Conservation (phyloP, 2,113 vertebrate species). For the Podilymbus podiceps region DNA sequence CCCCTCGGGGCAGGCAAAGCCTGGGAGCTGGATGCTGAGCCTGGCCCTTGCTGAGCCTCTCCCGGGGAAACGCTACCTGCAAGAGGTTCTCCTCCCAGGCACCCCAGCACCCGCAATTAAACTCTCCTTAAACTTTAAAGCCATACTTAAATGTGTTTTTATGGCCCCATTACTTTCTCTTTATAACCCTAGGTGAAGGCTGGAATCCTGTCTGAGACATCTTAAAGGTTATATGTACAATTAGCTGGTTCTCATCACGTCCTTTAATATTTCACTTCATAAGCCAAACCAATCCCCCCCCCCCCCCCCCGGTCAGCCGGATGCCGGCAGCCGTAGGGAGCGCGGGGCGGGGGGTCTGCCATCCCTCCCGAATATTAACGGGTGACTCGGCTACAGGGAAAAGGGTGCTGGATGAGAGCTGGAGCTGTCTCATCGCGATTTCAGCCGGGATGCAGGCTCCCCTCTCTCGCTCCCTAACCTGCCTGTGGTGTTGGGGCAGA, state of each 20-base stretch:
- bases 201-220: conserved; percentile 62
- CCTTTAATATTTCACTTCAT: conserved; percentile 45
- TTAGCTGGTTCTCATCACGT: conserved; percentile 40
- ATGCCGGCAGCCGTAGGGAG: background rate
- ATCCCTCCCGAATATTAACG: rapidly evolving
- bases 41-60: background rate
- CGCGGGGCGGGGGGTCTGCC: rapidly evolving
- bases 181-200: conserved; percentile 69
- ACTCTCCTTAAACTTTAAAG: conserved; percentile 74
- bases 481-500: conserved; percentile 27
- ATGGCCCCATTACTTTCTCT: conserved; percentile 71
- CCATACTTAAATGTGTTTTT: conserved; percentile 66
- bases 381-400: background rate
- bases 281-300: background rate
- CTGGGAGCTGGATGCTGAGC: background rate
- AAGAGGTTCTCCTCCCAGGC: background rate
- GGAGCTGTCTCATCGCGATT: rapidly evolving
- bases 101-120: conserved; percentile 48
- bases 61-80: background rate
- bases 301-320: background rate
- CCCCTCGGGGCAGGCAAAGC: background rate
- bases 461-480: background rate
- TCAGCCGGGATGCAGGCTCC: background rate
- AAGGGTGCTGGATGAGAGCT: background rate
- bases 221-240: conserved; percentile 69